Base-by-base conservation (phyloP, 1,140 invertebrate genomes). In the Drosophila jambulina region DNA sequence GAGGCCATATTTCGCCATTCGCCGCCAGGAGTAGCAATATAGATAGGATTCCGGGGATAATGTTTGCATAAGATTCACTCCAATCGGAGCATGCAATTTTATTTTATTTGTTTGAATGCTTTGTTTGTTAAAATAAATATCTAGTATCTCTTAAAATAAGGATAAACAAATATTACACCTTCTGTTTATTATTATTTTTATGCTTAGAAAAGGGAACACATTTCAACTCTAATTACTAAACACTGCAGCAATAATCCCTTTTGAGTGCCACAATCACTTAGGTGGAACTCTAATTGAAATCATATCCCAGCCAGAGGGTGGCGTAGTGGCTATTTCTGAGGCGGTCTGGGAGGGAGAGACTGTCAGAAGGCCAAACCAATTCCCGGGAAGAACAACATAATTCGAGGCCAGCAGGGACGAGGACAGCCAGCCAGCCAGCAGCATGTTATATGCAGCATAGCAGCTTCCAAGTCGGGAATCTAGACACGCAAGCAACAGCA, bases 241-340 rank as follows among this genome's bases (percentile, higher is more conserved):
- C 12, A 53, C 9, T 63, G 2, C 34, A 13, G 23, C 32, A 23
- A 17, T 68, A 63, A 38, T 63, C 65, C 17, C 23, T 42, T 49
- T 27, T 17, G 56, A 56, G 67, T 59, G 65, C 27, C 43, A 42
- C 61, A 36, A 63, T 38, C 42, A 46, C 65, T 34, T 57, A 60
- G 49, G 38, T 45, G 38, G 49, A 74, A 67, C 74, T 81, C 80
- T 87, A 87, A 87, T 87, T 87, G 84, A 88, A 87, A 87, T 78
- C 74, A 78, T 78, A 62, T 59, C 48, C 67, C 56, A 53, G 29
- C 19, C 4, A 54, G n/a, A 53, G 48, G 12, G 38, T 21, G 67
- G 48, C 45, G 12, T 45, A 19, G 19, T 12, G 59, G 25, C 19
- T 27, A n/a, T 42, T 38, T 21, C 21, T 49, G 46, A 25, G 29